phyloP scores from a whole-genome alignment of 2,113 vertebrate species.

The Etheostoma spectabile region DNA sequence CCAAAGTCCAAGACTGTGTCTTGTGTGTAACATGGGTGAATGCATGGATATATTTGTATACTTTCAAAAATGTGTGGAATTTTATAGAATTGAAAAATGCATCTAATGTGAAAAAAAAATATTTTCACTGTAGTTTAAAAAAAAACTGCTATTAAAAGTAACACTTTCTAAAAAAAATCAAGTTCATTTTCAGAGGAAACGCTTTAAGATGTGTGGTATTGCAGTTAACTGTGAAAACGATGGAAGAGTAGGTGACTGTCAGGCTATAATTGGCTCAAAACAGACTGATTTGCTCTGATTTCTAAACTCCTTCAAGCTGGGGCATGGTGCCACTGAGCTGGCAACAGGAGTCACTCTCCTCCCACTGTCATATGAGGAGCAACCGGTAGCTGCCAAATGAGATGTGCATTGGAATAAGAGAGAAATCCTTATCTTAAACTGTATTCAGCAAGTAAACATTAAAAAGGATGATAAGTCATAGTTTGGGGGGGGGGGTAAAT shows the following conservation, averaged over 20 bases:
- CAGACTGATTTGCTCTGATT: constrained; percentile 54
- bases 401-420: constrained; percentile 20
- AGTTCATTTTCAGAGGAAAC: background rate
- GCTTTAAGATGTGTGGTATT: background rate
- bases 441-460: constrained; percentile 21
- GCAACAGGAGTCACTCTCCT: constrained; percentile 51
- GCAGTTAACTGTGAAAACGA: constrained; percentile 30
- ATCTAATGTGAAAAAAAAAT: background rate
- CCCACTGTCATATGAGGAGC: constrained; percentile 56
- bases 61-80: background rate
- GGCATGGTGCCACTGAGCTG: constrained; percentile 49
- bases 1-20: background rate
- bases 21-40: background rate
- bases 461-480: background rate
- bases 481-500: background rate
- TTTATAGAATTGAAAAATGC: background rate
- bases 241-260: constrained; percentile 21
- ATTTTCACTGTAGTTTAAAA: background rate
- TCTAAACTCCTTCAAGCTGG: constrained; percentile 46
- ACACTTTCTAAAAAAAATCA: background rate
- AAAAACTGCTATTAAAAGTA: background rate
- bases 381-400: constrained; percentile 64
- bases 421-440: background rate
- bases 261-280: constrained; percentile 47
- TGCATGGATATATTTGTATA: background rate